Evolutionary conservation across 2,113 vertebrate species (phyloP), one percentile per base, ranked within the genome.

Genomic region (Clarias batrachus): DNA sequence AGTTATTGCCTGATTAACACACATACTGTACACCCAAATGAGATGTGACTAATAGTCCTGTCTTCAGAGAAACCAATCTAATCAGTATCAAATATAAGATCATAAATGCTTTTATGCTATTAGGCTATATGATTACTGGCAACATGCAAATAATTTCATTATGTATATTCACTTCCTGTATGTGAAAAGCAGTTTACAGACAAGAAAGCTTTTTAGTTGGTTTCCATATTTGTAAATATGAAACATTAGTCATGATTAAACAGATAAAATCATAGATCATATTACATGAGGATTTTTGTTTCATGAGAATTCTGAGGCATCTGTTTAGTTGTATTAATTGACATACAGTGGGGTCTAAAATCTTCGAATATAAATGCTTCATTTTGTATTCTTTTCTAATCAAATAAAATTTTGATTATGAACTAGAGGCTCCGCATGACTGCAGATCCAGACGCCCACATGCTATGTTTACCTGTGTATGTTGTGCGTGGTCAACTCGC

Each of bases 101-200:
- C 57, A 73, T 2, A 71, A 88, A 86, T 57, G 73, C 84, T 86
- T 86, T 86, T 37, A 83, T 86, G 70, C 9, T 63, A 33, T 19
- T 3, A 37, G 33, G 33, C 33, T 37, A 37, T 37, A 66, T 85
- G 57, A 62, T 71, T 68, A 73, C 65, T 52, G 4, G 10, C 30
- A 71, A 30, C 70, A 86, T 59, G 68, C 66, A 59, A 30, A 70
- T 63, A 79, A 37, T 62, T 30, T 25, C 48, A 82, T 77, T 65
- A 85, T 48, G 48, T 48, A 48, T 7, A 66, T 25, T 77, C 12
- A n/a, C 73, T 41, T 82, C 48, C 60, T 78, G 19, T 62, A 73
- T 66, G 27, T 17, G 4, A 56, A 80, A 57, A 84, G 1, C 0
- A 12, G 52, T 12, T 11, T 8, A 3, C 19, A 87, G 23, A 62